These are phyloP conservation scores for Toxostoma redivivum DNA, from an alignment of 2,113 vertebrate species.

Conservation along the genomic window DNA sequence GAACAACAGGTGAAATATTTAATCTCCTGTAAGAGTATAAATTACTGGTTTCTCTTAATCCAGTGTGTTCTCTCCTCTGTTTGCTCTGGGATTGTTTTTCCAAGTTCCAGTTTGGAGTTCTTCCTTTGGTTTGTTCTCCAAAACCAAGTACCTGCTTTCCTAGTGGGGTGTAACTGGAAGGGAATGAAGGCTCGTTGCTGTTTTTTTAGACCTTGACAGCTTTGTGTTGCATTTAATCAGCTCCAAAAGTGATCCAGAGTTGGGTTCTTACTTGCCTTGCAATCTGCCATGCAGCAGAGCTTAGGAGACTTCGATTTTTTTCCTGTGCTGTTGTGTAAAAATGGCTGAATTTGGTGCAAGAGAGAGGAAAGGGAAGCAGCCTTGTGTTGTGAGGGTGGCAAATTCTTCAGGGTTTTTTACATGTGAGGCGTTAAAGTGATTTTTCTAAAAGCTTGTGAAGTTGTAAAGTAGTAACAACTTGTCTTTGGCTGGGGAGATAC, in stretches of 20 bases:
- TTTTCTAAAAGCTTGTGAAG: background rate
- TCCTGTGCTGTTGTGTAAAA: background rate
- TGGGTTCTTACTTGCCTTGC: background rate
- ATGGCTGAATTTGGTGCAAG: background rate
- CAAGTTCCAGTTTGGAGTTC: background rate
- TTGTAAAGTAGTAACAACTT: background rate
- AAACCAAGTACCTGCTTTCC: background rate
- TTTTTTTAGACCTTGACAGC: background rate
- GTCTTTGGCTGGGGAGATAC: accelerated
- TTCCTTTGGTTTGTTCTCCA: background rate
- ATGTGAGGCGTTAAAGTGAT: background rate
- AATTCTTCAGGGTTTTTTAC: background rate
- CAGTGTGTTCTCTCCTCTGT: background rate
- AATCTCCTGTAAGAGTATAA: background rate
- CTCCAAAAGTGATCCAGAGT: background rate
- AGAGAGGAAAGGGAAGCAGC: background rate
- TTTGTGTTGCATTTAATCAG: background rate
- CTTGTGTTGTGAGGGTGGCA: background rate
- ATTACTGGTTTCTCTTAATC: background rate
- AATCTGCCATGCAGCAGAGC: background rate
- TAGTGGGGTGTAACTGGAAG: background rate
- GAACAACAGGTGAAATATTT: background rate
- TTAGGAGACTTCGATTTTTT: background rate
- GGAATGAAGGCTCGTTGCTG: background rate
- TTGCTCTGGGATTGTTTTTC: background rate